Conservation (phyloP, 35 echinoderm and acorn worm species). For the Ophioderma brevispina region DNA sequence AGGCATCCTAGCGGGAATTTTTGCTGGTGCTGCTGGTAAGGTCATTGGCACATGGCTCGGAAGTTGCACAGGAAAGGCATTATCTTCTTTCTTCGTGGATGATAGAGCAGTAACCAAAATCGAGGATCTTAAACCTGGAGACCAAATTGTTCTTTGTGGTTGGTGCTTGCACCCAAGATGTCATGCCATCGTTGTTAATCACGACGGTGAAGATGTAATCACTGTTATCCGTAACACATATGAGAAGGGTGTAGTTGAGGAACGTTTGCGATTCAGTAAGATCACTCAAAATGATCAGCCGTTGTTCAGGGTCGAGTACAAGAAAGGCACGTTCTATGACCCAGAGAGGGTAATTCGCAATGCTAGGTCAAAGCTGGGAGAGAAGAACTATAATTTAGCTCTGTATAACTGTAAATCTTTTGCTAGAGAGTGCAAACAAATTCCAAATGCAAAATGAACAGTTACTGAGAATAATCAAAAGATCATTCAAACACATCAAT, state of each 20-base stretch:
- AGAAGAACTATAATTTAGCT: too few relatives aligned
- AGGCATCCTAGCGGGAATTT: not conserved
- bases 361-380: constrained; percentile 2
- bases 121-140: constrained; percentile 25
- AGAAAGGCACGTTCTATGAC: not conserved
- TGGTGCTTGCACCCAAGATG: constrained; percentile 31
- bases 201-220: not conserved
- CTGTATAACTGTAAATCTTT: too few relatives aligned
- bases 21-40: not conserved
- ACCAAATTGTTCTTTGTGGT: constrained; percentile 37
- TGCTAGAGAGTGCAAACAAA: too few relatives aligned
- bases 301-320: not conserved
- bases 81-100: not conserved
- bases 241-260: constrained; percentile 49
- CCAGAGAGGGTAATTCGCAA: not conserved
- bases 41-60: not conserved
- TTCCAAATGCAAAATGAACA: too few relatives aligned
- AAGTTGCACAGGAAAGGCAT: not conserved
- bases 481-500: too few relatives aligned
- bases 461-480: too few relatives aligned
- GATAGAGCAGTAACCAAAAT: not conserved
- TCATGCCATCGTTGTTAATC: constrained; percentile 43
- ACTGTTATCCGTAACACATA: constrained; percentile 43
- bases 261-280: not conserved
- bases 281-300: too few relatives aligned